Evolutionary conservation across 1,140 invertebrate genomes (phyloP).

Genomic region (Meteorus sp.): DNA sequence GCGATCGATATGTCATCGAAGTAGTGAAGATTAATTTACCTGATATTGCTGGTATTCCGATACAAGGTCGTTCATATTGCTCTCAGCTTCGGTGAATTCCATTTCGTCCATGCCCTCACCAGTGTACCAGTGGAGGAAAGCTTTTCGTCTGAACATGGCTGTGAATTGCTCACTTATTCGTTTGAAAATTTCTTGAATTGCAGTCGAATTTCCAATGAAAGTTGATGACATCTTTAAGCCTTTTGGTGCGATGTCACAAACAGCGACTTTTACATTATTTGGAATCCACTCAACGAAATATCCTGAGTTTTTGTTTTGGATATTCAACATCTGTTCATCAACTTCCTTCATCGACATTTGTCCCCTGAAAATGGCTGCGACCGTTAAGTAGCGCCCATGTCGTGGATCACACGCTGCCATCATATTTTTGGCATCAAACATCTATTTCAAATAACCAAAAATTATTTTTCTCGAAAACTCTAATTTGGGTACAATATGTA

Average conservation of each 20-base stretch:
- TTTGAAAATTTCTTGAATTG: slow-evolving; percentile 73
- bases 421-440: slow-evolving; percentile 75
- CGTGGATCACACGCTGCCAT: slow-evolving; percentile 74
- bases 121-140: slow-evolving; percentile 78
- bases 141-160: slow-evolving; percentile 77
- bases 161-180: slow-evolving; percentile 69
- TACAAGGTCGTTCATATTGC: slow-evolving; percentile 81
- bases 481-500: neutral
- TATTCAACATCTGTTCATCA: slow-evolving; percentile 73
- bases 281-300: slow-evolving; percentile 87
- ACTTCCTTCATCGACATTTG: slow-evolving; percentile 74
- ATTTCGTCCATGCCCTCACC: slow-evolving; percentile 85
- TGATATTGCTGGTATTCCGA: slow-evolving; percentile 87
- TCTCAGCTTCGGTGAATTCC: slow-evolving; percentile 81
- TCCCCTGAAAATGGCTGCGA: slow-evolving; percentile 76
- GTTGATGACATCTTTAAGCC: slow-evolving; percentile 74
- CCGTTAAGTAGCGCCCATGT: slow-evolving; percentile 68
- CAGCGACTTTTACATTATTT: slow-evolving; percentile 75
- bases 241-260: slow-evolving; percentile 73
- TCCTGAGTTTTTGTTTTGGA: slow-evolving; percentile 81
- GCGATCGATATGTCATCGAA: too few species aligned
- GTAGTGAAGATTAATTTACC: slow-evolving; percentile 58
- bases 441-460: slow-evolving; percentile 42
- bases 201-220: slow-evolving; percentile 73
- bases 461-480: neutral